Conservation (phyloP, 2,797 vertebrate species). For the Loriculus beryllinus region DNA sequence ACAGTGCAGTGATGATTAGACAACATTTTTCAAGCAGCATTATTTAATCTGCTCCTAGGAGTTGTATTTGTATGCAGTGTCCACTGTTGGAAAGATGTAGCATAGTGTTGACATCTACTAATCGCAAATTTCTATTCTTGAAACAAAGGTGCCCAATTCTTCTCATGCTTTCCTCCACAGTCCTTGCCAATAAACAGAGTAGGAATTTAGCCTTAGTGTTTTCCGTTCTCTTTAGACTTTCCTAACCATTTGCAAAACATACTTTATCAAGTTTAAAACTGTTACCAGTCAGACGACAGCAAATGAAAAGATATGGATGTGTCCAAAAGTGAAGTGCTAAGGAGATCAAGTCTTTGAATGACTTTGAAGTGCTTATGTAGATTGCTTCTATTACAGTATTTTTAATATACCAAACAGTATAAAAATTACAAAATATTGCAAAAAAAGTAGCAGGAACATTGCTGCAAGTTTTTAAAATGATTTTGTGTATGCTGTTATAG, state of each 20-base stretch:
- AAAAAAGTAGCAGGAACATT: background rate
- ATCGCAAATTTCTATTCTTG: background rate
- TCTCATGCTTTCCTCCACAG: background rate
- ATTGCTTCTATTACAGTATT: background rate
- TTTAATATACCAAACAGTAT: background rate
- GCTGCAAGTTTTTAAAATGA: background rate
- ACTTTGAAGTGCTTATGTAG: background rate
- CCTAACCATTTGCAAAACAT: background rate
- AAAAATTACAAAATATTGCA: constrained; percentile 7
- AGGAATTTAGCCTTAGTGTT: background rate
- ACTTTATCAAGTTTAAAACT: background rate
- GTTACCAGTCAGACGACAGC: background rate
- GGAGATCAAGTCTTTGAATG: background rate
- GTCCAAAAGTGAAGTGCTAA: background rate
- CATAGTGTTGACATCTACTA: background rate
- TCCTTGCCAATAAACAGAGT: background rate
- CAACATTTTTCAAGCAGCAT: background rate
- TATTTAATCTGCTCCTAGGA: background rate
- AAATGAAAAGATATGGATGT: background rate
- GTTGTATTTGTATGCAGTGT: background rate
- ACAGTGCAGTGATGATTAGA: background rate
- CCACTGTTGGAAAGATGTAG: background rate
- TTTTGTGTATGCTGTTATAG: background rate
- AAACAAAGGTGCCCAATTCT: background rate
- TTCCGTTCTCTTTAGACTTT: background rate